phyloP scores from a whole-genome alignment of 23 tunicate species.

The Trididemnum nubilum region DNA sequence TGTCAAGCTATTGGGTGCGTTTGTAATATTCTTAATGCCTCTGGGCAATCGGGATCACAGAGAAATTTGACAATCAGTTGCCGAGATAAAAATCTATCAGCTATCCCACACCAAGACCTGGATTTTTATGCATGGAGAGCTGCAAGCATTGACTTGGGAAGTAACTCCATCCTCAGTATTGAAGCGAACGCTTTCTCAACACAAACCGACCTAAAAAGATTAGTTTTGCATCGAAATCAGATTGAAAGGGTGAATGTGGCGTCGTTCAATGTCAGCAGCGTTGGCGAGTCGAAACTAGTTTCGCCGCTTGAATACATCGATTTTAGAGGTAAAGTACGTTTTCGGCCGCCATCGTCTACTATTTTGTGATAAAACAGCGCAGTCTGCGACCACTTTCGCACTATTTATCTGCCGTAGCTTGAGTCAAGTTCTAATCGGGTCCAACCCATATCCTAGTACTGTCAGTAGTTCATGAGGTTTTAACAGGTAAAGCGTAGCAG shows the following conservation, averaged over 20 bases:
- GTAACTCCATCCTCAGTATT: neutral
- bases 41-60: neutral
- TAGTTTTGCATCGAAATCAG: neutral
- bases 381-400: no score
- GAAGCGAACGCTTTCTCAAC: neutral
- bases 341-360: no score
- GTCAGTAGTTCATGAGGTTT: no score
- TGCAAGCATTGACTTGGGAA: neutral
- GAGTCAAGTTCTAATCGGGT: no score
- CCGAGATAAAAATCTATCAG: neutral
- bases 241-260: neutral
- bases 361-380: no score
- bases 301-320: conserved; percentile 16
- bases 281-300: neutral
- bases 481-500: no score
- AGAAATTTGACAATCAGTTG: neutral
- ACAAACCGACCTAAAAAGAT: neutral
- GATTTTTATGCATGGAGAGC: neutral
- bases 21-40: neutral
- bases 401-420: no score
- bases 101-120: neutral
- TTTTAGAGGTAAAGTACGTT: conserved; percentile 5
- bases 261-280: neutral
- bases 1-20: no score
- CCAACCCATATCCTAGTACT: no score